Evolutionary conservation across 2,888 invertebrate species (phyloP).

Genomic region (Smittia sp.): DNA sequence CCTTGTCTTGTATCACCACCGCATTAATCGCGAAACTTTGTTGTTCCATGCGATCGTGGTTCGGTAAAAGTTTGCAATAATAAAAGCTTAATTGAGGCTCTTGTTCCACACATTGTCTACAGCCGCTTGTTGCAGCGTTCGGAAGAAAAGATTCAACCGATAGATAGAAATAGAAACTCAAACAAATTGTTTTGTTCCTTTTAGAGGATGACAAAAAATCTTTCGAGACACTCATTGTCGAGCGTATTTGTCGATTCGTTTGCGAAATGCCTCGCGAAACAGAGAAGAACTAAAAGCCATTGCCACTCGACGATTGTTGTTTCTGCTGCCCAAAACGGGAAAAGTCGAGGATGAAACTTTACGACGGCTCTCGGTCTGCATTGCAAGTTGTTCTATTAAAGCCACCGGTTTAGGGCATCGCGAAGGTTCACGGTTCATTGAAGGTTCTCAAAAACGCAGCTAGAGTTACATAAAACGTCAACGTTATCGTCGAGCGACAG

Average conservation of each 20-base stretch:
- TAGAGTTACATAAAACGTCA: constrained; percentile 29
- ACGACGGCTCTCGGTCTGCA: background rate
- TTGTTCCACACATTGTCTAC: constrained; percentile 7
- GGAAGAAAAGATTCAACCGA: background rate
- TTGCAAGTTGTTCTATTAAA: constrained; percentile 15
- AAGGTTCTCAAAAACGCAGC: constrained; percentile 15
- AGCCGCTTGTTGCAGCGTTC: background rate
- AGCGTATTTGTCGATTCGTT: background rate
- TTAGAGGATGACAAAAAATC: background rate
- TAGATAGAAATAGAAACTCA: background rate
- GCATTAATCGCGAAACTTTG: background rate
- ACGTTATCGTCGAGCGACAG: background rate
- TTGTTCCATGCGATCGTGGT: background rate
- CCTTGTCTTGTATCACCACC: background rate
- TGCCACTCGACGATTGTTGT: background rate
- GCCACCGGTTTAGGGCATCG: background rate
- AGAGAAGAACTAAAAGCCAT: background rate
- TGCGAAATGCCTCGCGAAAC: background rate
- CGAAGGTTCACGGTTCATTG: background rate
- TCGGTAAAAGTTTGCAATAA: background rate
- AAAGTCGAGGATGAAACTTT: background rate
- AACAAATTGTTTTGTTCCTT: constrained; percentile 5
- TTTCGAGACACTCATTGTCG: background rate
- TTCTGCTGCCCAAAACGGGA: constrained; percentile 6
- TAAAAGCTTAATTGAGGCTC: background rate